Evolutionary conservation across 2,888 invertebrate genomes (phyloP).

Genomic region (Heteromyza rotundicornis): DNA sequence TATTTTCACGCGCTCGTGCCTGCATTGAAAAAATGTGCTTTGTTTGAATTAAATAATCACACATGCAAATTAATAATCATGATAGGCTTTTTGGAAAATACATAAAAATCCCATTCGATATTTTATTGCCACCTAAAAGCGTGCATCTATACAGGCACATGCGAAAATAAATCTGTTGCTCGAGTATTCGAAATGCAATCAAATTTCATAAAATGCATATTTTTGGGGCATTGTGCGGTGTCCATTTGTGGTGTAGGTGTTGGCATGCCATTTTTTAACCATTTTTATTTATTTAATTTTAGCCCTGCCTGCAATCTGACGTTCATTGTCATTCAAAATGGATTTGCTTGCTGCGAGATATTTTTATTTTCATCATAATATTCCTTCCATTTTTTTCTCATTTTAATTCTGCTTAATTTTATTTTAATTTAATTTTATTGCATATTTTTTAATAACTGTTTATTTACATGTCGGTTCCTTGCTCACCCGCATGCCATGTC

Average conservation of each 20-base stretch:
- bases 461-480: conserved; percentile 40
- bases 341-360: not conserved
- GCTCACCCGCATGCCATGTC: not conserved
- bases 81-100: conserved; percentile 31
- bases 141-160: too few species aligned
- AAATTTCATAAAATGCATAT: not conserved
- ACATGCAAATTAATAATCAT: conserved; percentile 57
- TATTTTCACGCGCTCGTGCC: conserved; percentile 9
- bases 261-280: too few species aligned
- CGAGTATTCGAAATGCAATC: not conserved
- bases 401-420: not conserved
- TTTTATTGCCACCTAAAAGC: conserved; percentile 2
- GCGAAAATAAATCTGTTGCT: not conserved
- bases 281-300: not conserved
- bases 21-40: conserved; percentile 10
- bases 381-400: not conserved
- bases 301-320: not conserved
- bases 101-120: not conserved
- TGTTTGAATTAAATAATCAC: conserved; percentile 50
- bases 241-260: not conserved
- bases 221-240: not conserved
- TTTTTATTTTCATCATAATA: not conserved
- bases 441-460: conserved; percentile 35
- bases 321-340: not conserved
- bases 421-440: conserved; percentile 2